phyloP scores from a whole-genome alignment of 2,797 vertebrate species.

The Trachurus trachurus region DNA sequence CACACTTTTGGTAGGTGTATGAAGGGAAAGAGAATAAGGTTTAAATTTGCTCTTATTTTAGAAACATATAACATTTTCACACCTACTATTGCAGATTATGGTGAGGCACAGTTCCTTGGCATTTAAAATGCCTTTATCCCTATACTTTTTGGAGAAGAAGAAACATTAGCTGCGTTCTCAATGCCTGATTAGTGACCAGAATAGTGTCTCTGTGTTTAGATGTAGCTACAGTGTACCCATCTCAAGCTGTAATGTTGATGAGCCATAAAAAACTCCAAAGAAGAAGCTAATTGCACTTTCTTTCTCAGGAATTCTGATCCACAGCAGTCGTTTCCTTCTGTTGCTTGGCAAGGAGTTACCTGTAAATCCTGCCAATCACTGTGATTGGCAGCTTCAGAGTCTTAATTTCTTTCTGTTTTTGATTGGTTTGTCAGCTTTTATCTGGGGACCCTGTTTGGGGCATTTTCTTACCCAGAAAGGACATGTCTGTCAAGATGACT shows the following conservation, averaged over 20 bases:
- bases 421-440: conserved; percentile 82
- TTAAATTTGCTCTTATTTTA: conserved; percentile 45
- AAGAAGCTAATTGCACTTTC: conserved; percentile 45
- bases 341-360: conserved; percentile 62
- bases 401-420: conserved; percentile 79
- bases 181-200: conserved; percentile 7
- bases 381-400: conserved; percentile 76
- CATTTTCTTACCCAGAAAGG: conserved; percentile 76
- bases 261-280: conserved; percentile 30
- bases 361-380: conserved; percentile 75
- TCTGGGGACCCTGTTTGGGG: conserved; percentile 78
- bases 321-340: conserved; percentile 53
- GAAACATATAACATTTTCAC: conserved; percentile 38
- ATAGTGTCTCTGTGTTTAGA: neutral
- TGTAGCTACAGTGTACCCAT: neutral
- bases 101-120: neutral
- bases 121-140: conserved; percentile 18
- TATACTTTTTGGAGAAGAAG: conserved; percentile 1
- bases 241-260: conserved; percentile 8
- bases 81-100: conserved; percentile 13
- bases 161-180: neutral
- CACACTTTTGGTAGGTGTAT: conserved; percentile 66
- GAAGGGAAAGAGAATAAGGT: conserved; percentile 32
- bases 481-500: conserved; percentile 82
- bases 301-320: conserved; percentile 38